Evolutionary conservation across 2,113 vertebrate genomes (phyloP), one percentile per base, ranked within the genome.

Genomic region (Suncus etruscus): DNA sequence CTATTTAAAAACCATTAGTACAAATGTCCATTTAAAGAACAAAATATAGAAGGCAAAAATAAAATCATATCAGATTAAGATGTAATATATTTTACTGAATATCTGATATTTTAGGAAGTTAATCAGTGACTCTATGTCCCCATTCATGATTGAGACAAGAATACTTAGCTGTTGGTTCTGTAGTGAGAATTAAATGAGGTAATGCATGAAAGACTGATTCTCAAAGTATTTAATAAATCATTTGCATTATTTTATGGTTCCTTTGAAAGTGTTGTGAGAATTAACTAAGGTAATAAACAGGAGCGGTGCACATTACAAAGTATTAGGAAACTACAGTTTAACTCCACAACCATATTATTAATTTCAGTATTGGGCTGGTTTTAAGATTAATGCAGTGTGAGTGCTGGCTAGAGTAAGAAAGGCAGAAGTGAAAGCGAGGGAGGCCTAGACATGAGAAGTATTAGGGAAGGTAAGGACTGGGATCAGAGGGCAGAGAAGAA

Each of bases 161-260:
- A 68, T n/a, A 4, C 32, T 54, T 48, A 11, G 12, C 54, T 32
- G 14, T 63, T 87, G 47, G 32, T 0, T 78, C 50, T 77, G 18
- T 51, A 20, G 2, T 0, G 11, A 89, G 32, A 8, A 32, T 70
- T 92, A 68, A 93, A 94, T 68, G 77, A 90, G 70, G 47, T 80
- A 82, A 85, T 85, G n/a, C 4, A 8, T 94, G 74, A 82, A 89
- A 51, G n/a, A 76, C 24, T 63, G 22, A 45, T 66, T 90, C 14
- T 7, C 18, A 61, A 54, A 79, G 4, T 77, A 74, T 74, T 90
- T 29, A 63, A 45, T 80, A 88, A 58, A 63, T 92, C 79, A 61
- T 68, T 81, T 48, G 3, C 10, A 65, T 54, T 51, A 32, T 65
- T 86, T 31, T 50, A 8, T 82, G 32, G 75, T 87, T 66, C 65